phyloP scores from a whole-genome alignment of 2,797 vertebrate species.

The Hafferia zeledoni region DNA sequence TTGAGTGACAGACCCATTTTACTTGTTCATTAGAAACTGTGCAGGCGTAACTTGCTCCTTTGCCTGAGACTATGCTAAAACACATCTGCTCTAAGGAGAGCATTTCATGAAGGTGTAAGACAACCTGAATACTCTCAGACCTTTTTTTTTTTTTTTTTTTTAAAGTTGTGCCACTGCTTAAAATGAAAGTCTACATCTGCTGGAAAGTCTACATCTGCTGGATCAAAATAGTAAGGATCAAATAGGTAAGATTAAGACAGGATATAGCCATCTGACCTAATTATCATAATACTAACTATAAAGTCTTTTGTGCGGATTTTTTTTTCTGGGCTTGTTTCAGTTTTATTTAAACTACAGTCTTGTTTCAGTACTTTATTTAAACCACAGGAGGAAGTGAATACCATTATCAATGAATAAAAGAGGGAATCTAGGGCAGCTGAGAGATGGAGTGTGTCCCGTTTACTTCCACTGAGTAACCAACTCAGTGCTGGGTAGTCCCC shows the following conservation, averaged over 20 bases:
- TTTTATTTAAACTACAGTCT: neutral
- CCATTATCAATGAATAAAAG: neutral
- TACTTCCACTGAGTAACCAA: neutral
- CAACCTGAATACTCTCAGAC: neutral
- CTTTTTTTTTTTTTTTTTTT: neutral
- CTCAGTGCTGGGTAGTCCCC: neutral
- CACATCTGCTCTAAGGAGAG: neutral
- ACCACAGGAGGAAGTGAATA: neutral
- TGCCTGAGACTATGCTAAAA: neutral
- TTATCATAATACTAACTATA: neutral
- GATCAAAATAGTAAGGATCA: neutral
- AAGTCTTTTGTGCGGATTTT: neutral
- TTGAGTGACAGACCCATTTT: neutral
- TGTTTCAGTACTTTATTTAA: neutral
- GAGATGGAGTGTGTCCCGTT: rapidly evolving
- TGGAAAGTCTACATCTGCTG: neutral
- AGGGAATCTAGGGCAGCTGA: neutral
- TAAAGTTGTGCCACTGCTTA: rapidly evolving
- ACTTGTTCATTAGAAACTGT: neutral
- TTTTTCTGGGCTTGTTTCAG: neutral
- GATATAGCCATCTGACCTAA: neutral
- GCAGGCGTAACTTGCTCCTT: neutral
- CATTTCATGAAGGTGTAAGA: neutral
- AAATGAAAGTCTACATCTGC: neutral
- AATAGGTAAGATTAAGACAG: neutral